Evolutionary conservation across 2,113 vertebrate genomes (phyloP).

Genomic region (Osmerus mordax): DNA sequence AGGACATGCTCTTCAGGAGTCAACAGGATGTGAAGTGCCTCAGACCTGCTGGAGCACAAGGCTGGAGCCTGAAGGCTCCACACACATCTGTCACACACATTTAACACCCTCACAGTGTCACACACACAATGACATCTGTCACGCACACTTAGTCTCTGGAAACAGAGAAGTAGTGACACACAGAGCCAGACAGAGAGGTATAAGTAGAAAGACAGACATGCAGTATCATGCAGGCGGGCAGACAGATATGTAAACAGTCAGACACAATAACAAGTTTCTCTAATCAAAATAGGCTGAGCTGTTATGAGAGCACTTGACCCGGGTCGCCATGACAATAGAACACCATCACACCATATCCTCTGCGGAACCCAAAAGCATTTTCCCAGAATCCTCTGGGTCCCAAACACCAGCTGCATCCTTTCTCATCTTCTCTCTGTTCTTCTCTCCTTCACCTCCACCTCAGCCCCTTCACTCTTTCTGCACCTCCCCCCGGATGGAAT

Average conservation of each 20-base stretch:
- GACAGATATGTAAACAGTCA: background rate
- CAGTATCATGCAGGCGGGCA: background rate
- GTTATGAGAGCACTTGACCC: constrained; percentile 14
- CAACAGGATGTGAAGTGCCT: too few species aligned
- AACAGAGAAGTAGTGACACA: background rate
- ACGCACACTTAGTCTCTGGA: background rate
- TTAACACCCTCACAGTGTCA: too few species aligned
- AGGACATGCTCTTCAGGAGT: background rate
- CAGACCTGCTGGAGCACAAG: too few species aligned
- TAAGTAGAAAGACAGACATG: background rate
- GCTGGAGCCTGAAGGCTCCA: background rate
- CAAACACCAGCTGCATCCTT: constrained; percentile 48
- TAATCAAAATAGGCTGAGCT: constrained; percentile 13
- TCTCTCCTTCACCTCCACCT: constrained; percentile 1
- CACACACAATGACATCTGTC: background rate
- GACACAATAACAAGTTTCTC: background rate
- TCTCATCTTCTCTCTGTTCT: constrained; percentile 45
- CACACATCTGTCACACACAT: constrained; percentile 1
- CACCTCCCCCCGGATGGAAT: too few species aligned
- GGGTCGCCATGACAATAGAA: constrained; percentile 33
- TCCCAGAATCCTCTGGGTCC: constrained; percentile 53
- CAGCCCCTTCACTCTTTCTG: constrained; percentile 28
- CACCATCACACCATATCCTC: constrained; percentile 32
- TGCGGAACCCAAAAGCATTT: constrained; percentile 34
- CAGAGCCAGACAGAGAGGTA: background rate